A percentile compares a stretch with the other conserved stretches of the same genome.
Evolutionary conservation across 2,797 vertebrate genomes (phyloP).

Genomic region (Vireo griseus): DNA sequence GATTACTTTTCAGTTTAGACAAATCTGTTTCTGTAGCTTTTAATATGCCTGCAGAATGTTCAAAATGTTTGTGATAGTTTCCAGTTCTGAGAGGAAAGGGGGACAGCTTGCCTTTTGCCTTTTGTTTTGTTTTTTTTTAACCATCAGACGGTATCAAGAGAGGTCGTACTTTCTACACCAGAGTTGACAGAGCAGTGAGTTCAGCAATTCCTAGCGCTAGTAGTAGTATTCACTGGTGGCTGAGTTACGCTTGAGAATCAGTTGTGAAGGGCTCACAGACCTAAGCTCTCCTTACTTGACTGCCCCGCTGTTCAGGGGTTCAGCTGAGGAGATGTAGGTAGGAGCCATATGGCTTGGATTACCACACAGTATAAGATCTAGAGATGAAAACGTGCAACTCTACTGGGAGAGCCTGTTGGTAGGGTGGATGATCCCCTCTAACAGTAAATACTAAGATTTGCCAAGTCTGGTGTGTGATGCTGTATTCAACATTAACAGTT

Average conservation of each 20-base stretch:
- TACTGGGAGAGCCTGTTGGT: background rate
- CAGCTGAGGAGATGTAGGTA: background rate
- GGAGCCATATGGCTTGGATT: conserved; percentile 30
- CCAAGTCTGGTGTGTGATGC: background rate
- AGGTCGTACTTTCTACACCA: background rate
- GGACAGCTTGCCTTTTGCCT: background rate
- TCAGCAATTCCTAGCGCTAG: background rate
- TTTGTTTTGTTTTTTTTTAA: background rate
- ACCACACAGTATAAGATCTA: background rate
- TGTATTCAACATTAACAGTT: background rate
- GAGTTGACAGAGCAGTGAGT: background rate
- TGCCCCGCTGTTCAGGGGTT: background rate
- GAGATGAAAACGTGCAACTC: background rate
- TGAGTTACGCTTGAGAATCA: background rate
- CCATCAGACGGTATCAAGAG: background rate
- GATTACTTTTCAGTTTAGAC: background rate
- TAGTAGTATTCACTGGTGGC: background rate
- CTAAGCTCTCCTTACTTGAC: background rate
- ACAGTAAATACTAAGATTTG: background rate
- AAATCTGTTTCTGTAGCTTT: background rate
- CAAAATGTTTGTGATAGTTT: background rate
- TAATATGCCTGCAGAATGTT: background rate
- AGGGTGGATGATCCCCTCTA: background rate
- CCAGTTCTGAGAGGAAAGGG: background rate
- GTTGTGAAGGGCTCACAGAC: background rate